Evolutionary conservation across 1,140 invertebrate genomes (phyloP), one percentile per base, ranked within the genome.

Genomic region (Eumeta japonica): DNA sequence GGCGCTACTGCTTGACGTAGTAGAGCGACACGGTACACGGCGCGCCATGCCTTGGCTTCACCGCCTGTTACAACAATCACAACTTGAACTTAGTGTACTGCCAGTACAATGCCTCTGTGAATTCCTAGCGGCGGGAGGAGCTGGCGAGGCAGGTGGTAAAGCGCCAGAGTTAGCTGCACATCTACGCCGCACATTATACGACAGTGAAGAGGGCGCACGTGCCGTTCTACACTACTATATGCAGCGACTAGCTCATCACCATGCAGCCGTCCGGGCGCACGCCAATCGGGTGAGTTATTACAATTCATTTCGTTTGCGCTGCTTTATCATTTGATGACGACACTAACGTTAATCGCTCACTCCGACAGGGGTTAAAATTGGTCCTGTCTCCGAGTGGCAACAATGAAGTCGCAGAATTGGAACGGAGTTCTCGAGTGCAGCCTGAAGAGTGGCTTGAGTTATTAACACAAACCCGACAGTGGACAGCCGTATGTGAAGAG

Each of bases 31-130:
- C 58, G 90, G 90, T 43, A 87, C 90, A 9, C 88, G 86, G 12
- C 89, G 92, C 44, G 90, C 94, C 13, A 96, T 98, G 92, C 92
- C 94, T 3, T 98, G 94, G 94, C 76, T 98, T 20, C 92, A 93
- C 10, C 92, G 96, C 62, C 73, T 98, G 17, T 90, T 98, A 10
- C 89, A 94, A 47, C 92, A 89, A 46, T 92, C 89, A 50, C 92
- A 95, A 55, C 86, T 90, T 2, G 89, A 90, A n/a, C 77, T 86
- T 48, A 83, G 88, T 55, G 87, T 93, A 40, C 68, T 98, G 5
- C 94, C 94, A 0, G 92, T 97, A 14, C 94, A 97, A 55, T 97
- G 94, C 71, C 78, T 98, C 3, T 97, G 94, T 76, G 94, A 97
- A 71, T 97, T 97, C 72, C 76, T 97, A 14, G 80, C 96, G 1